A percentile compares a stretch with the other conserved stretches of the same genome.
Conservation (phyloP, 2,113 vertebrate species). For the Tyto alba region DNA sequence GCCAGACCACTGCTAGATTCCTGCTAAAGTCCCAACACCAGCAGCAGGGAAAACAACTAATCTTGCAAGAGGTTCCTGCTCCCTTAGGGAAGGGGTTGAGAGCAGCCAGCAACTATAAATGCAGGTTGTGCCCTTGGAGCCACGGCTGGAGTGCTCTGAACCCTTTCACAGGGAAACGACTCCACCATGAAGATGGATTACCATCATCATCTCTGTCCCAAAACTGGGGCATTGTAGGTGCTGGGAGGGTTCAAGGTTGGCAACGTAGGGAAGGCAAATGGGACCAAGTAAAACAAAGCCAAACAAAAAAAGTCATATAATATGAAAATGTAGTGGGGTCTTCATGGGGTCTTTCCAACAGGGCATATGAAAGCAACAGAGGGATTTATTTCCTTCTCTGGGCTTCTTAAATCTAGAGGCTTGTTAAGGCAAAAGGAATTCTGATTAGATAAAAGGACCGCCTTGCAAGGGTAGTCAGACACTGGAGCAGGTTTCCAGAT, state of each 20-base stretch:
- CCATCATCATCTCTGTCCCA: background rate
- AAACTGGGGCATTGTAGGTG: background rate
- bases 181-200: background rate
- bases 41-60: background rate
- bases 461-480: background rate
- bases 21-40: background rate
- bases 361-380: background rate
- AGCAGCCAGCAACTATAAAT: background rate
- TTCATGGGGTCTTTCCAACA: background rate
- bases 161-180: background rate
- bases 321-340: background rate
- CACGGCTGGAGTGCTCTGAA: background rate
- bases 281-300: background rate
- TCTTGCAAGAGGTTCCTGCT: background rate
- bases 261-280: background rate
- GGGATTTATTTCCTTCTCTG: background rate
- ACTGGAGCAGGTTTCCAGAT: background rate
- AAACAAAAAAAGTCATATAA: rapidly evolving
- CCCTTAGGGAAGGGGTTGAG: background rate
- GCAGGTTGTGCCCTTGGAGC: background rate
- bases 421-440: background rate
- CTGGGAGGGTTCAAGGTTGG: too few species aligned
- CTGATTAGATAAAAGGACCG: background rate
- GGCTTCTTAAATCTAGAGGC: background rate
- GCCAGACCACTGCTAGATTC: background rate